Percentiles rank a stretch among this genome's conserved stretches.
Conservation (phyloP, 2,888 invertebrate genomes). For the Lydus trimaculatus region DNA sequence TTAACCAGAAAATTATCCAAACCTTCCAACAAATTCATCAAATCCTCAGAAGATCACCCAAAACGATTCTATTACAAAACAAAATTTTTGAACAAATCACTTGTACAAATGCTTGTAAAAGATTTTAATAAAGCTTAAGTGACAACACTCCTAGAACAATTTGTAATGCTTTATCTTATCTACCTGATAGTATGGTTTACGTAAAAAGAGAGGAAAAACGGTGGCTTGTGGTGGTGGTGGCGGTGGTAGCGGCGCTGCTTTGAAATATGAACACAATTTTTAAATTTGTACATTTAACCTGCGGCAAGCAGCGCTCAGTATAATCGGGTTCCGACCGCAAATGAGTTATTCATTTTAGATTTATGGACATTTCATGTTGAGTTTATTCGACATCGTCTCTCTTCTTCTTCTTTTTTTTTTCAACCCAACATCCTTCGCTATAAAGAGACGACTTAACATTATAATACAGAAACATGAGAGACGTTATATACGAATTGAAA, state of each 20-base stretch:
- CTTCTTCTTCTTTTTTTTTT: slow-evolving; percentile 18
- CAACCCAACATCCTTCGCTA: slow-evolving; percentile 11
- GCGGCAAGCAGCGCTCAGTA: slow-evolving; percentile 50
- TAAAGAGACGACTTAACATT: background rate
- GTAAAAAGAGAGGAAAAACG: slow-evolving; percentile 19
- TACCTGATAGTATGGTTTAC: slow-evolving; percentile 34
- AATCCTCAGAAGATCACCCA: background rate
- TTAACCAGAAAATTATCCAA: background rate
- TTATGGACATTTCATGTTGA: slow-evolving; percentile 53
- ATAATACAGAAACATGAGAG: slow-evolving; percentile 14
- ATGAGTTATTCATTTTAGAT: slow-evolving; percentile 58
- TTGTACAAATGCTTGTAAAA: too few relatives aligned
- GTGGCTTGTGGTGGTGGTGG: slow-evolving; percentile 10
- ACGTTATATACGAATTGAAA: slow-evolving; percentile 37
- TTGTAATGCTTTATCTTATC: slow-evolving; percentile 33
- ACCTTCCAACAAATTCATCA: background rate
- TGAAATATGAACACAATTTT: slow-evolving; percentile 57
- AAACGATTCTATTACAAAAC: too few relatives aligned
- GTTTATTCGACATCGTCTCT: slow-evolving; percentile 44
- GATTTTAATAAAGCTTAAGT: background rate
- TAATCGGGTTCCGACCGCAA: slow-evolving; percentile 55
- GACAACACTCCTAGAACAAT: slow-evolving; percentile 26
- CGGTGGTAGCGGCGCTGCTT: slow-evolving; percentile 23
- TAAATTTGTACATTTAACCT: slow-evolving; percentile 55
- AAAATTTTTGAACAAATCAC: background rate